Percentiles rank a stretch among this genome's conserved stretches.
Evolutionary conservation across 2,888 invertebrate species (phyloP).

Genomic region (Peribatodes rhomboidaria): DNA sequence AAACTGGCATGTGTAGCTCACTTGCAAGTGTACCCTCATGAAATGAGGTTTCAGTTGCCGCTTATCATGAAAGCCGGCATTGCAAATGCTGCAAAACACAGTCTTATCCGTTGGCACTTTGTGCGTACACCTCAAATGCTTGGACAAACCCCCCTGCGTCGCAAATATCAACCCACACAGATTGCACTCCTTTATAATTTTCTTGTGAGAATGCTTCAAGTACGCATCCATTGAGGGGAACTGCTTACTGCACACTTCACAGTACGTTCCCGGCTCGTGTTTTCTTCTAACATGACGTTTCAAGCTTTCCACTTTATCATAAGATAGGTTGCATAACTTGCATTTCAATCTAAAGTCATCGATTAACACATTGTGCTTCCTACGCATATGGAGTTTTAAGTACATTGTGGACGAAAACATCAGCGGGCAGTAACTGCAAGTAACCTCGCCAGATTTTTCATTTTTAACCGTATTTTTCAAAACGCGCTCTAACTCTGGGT

Average conservation of each 20-base stretch:
- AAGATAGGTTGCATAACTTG: conserved; percentile 77
- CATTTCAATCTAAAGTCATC: conserved; percentile 78
- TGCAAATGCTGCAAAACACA: conserved; percentile 73
- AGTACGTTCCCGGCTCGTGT: conserved; percentile 71
- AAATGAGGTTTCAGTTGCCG: conserved; percentile 74
- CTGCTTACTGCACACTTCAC: conserved; percentile 75
- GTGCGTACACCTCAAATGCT: conserved; percentile 75
- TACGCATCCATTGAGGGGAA: conserved; percentile 72
- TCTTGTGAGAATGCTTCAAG: conserved; percentile 73
- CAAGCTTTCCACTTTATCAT: conserved; percentile 79
- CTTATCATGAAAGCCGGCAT: conserved; percentile 75
- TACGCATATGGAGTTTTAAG: conserved; percentile 77
- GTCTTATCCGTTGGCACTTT: conserved; percentile 73
- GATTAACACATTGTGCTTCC: conserved; percentile 75
- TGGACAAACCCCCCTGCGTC: conserved; percentile 71
- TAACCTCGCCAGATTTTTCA: conserved; percentile 71
- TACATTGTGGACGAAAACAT: conserved; percentile 75
- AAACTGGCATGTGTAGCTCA: conserved; percentile 71
- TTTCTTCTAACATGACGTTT: conserved; percentile 77
- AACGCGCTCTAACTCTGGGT: conserved; percentile 45
- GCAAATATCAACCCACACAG: conserved; percentile 78
- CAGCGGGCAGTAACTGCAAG: conserved; percentile 73
- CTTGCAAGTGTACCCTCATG: conserved; percentile 76
- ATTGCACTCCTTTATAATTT: conserved; percentile 70
- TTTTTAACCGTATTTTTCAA: conserved; percentile 54